A percentile compares a stretch with the other conserved stretches of the same genome.
Conservation (phyloP, 1,140 invertebrate genomes). For the Drosophila nigromelanica region DNA sequence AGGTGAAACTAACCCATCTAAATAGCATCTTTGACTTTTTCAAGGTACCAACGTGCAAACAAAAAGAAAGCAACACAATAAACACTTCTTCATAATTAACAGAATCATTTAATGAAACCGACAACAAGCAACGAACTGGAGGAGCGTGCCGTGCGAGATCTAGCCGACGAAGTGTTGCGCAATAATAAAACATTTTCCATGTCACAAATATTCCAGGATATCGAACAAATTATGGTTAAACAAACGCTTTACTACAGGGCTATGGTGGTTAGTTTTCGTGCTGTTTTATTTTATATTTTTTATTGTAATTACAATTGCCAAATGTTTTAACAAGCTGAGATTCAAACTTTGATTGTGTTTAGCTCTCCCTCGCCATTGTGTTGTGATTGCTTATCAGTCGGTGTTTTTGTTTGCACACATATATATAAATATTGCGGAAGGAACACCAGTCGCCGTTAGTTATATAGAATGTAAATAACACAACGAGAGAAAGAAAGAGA, state of each 20-base stretch:
- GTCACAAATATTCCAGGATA: constrained; percentile 68
- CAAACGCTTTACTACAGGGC: constrained; percentile 87
- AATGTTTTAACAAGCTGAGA: too few species aligned
- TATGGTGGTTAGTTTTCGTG: constrained; percentile 86
- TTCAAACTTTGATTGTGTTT: too few species aligned
- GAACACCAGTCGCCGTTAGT: not conserved
- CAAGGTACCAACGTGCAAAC: constrained; percentile 40
- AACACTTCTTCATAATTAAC: not conserved
- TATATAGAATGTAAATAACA: constrained; percentile 5
- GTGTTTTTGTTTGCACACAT: constrained; percentile 14
- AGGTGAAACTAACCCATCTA: constrained; percentile 63
- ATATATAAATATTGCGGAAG: constrained; percentile 11
- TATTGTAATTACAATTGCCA: too few species aligned
- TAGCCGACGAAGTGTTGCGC: constrained; percentile 86
- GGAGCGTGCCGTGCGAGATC: constrained; percentile 86
- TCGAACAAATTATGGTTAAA: constrained; percentile 70
- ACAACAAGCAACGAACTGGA: constrained; percentile 53
- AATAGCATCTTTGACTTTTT: constrained; percentile 68
- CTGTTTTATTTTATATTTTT: not conserved
- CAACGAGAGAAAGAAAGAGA: not conserved
- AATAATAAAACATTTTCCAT: constrained; percentile 78
- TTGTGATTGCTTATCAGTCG: constrained; percentile 24
- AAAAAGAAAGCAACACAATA: not conserved
- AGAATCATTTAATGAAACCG: constrained; percentile 44
- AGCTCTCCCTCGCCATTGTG: not conserved